These are phyloP conservation scores for Microctonus brassicae DNA, from an alignment of 2,888 invertebrate genomes.

Conservation along the genomic window DNA sequence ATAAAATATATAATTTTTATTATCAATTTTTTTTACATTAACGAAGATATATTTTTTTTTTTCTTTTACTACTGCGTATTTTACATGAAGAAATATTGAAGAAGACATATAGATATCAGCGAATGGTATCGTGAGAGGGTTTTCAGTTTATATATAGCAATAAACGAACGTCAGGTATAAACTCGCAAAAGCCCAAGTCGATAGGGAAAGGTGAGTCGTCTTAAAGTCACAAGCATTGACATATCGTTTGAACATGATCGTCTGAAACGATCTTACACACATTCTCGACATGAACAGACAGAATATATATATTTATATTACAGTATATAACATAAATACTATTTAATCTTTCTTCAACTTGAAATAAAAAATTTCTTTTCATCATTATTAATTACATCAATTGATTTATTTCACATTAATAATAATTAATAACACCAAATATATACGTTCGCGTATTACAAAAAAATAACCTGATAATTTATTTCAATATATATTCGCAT, in stretches of 20 bases:
- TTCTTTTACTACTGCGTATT: too few relatives aligned
- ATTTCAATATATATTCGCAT: too few relatives aligned
- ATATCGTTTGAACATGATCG: constrained; percentile 45
- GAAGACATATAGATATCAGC: constrained; percentile 27
- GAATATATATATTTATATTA: constrained; percentile 26
- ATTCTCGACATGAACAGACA: not conserved
- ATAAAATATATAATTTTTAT: too few relatives aligned
- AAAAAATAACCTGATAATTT: too few relatives aligned
- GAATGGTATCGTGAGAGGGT: constrained; percentile 28
- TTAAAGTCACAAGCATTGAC: constrained; percentile 42
- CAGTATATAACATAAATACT: constrained; percentile 14
- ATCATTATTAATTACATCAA: too few relatives aligned
- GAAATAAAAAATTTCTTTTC: too few relatives aligned
- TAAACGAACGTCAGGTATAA: constrained; percentile 39
- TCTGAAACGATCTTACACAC: constrained; percentile 22
- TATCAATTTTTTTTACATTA: too few relatives aligned
- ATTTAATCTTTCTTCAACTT: not conserved
- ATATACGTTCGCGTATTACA: too few relatives aligned
- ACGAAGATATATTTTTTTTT: not conserved
- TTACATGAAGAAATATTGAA: not conserved
- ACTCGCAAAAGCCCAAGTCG: constrained; percentile 32
- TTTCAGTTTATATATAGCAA: not conserved
- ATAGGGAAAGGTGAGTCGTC: constrained; percentile 44
- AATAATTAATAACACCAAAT: too few relatives aligned
- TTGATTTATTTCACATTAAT: too few relatives aligned